Conservation (phyloP, 2,797 vertebrate species). For the Anguilla marmorata region DNA sequence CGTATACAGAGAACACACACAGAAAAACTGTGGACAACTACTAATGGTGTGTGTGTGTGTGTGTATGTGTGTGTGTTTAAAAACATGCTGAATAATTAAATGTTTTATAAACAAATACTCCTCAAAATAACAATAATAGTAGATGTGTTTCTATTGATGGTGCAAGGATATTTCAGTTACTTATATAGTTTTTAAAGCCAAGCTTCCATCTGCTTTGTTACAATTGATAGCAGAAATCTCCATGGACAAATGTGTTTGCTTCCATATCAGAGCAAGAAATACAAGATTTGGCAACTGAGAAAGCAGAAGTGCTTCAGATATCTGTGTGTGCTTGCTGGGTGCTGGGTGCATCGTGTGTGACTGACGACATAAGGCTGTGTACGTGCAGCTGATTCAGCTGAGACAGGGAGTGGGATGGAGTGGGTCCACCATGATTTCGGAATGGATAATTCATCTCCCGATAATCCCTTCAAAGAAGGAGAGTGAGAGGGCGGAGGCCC, state of each 20-base stretch:
- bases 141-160: not conserved
- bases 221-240: not conserved
- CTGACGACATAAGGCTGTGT: not conserved
- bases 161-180: not conserved
- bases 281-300: not conserved
- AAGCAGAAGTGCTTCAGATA: not conserved
- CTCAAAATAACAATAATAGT: not conserved
- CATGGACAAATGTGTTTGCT: not conserved
- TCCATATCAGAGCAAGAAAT: not conserved
- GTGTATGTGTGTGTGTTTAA: too few species aligned
- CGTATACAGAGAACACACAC: not conserved
- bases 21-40: not conserved
- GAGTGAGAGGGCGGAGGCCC: slow-evolving; percentile 41
- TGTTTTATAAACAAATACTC: not conserved
- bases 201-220: not conserved
- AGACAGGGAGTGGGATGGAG: not conserved
- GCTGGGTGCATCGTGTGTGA: not conserved
- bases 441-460: slow-evolving; percentile 39
- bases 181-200: not conserved
- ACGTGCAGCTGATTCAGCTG: not conserved
- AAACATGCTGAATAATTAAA: not conserved
- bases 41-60: too few species aligned
- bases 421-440: slow-evolving; percentile 30
- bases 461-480: slow-evolving; percentile 47
- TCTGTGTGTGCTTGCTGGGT: not conserved